Evolutionary conservation across 2,888 invertebrate species (phyloP).

Genomic region (Rhamnusium bicolor): DNA sequence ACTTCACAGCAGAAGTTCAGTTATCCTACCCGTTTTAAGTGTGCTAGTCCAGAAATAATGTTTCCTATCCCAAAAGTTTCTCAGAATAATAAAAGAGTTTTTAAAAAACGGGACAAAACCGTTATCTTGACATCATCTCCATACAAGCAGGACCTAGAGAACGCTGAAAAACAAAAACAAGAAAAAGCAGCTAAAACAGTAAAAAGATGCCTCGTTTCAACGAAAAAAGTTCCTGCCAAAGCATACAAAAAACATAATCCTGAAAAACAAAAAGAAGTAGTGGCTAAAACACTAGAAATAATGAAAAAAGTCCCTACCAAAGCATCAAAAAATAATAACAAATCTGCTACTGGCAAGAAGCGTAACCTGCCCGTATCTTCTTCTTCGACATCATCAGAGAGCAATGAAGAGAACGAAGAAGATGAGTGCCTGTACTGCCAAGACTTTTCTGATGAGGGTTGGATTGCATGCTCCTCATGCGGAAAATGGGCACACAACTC

Average conservation of each 20-base stretch:
- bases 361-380: conserved; percentile 1
- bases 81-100: not conserved
- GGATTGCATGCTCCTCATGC: no score
- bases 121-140: conserved; percentile 1
- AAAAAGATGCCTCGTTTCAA: not conserved
- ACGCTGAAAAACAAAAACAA: not conserved
- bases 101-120: no score
- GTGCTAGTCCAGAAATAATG: not conserved
- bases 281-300: not conserved
- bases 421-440: no score
- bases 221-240: not conserved
- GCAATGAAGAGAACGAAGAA: not conserved
- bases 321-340: no score
- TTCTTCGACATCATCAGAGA: conserved; percentile 1
- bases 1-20: no score
- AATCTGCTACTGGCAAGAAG: conserved; percentile 1
- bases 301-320: conserved; percentile 1
- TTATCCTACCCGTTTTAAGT: no score
- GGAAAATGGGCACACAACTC: no score
- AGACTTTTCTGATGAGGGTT: no score
- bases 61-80: not conserved
- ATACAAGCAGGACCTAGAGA: not conserved
- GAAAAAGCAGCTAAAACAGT: not conserved
- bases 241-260: not conserved
- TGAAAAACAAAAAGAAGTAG: not conserved